Percentiles rank a stretch among this genome's conserved stretches.
Conservation (phyloP, 2,888 invertebrate species). For the Eulithis prunata region DNA sequence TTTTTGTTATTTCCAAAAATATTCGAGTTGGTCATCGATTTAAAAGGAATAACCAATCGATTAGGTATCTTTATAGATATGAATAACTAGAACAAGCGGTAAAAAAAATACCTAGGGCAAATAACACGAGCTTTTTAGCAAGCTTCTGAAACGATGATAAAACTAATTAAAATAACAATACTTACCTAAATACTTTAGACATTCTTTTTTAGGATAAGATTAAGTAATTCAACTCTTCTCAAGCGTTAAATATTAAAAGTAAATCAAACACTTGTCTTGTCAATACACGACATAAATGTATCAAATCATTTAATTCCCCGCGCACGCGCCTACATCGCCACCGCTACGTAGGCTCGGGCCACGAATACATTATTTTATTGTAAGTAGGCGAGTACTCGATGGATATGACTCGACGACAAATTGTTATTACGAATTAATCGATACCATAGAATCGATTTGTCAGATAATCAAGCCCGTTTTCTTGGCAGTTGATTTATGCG, state of each 20-base stretch:
- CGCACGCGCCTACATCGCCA: constrained; percentile 68
- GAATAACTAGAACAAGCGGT: too few species aligned
- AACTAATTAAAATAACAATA: too few species aligned
- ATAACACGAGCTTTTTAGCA: too few species aligned
- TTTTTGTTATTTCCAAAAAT: background rate
- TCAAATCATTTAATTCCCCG: constrained; percentile 58
- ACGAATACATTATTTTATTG: constrained; percentile 77
- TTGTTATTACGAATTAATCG: constrained; percentile 80
- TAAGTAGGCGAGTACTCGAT: constrained; percentile 74
- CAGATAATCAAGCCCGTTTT: constrained; percentile 30
- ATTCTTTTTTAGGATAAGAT: background rate
- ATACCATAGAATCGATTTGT: constrained; percentile 48
- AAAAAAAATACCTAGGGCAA: too few species aligned
- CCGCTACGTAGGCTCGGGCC: constrained; percentile 69
- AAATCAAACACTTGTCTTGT: constrained; percentile 2
- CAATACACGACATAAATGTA: constrained; percentile 49
- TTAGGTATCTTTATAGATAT: too few species aligned
- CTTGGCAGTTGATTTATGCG: constrained; percentile 32
- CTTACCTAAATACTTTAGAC: too few species aligned
- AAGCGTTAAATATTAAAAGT: background rate
- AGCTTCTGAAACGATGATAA: too few species aligned
- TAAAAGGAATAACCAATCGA: background rate
- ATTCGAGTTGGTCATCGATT: background rate
- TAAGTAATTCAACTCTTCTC: background rate
- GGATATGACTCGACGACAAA: constrained; percentile 79